Base-by-base conservation (phyloP, 2,888 invertebrate species). In the Drosophila mulleri region DNA sequence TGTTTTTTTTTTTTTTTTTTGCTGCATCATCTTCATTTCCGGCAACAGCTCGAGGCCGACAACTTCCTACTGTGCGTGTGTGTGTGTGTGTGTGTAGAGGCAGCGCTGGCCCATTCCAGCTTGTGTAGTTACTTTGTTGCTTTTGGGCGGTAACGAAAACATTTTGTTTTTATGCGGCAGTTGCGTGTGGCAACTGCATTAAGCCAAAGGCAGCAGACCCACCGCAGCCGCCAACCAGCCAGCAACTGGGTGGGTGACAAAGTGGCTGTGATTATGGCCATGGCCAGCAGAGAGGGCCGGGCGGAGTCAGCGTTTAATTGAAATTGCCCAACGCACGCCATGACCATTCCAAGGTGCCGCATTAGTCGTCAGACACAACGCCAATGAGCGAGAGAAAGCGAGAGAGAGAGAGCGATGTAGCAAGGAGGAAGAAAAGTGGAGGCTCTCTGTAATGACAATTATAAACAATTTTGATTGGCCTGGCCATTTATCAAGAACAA, bases 1-100 rank as follows among this genome's bases (percentile, higher is more conserved):
- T 7, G 20, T 9, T 29, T 9, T 29, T 9, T 29, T 8, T 29
- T 29, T 29, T 29, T 29, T 88, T 87, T 90, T 87, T 80, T 87
- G 87, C 88, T 87, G 85, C 85, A 88, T 90, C 90, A 88, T 88
- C 89, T 90, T 88, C 90, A 88, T 88, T 88, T 88, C 87, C 90
- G 89, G 89, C 83, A 74, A 67, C 74, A 80, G 82, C 80, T 80
- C 80, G 83, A 64, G 75, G 76, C 75, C 76, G 66, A 70, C 80
- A 79, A 82, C 85, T 82, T 84, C 82, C 85, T 78, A 76, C 63
- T 50, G 65, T 7, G 26, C 6, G 26, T 26, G 26, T 26, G 26
- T 26, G 26, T 26, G 26, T 26, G 26, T 26, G 26, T 7, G 7
- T 7, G 26, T 44, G 35, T 64, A 59, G 9, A 37, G 35, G 23